Conservation (phyloP, 1,140 invertebrate species). For the Diorhabda sublineata region DNA sequence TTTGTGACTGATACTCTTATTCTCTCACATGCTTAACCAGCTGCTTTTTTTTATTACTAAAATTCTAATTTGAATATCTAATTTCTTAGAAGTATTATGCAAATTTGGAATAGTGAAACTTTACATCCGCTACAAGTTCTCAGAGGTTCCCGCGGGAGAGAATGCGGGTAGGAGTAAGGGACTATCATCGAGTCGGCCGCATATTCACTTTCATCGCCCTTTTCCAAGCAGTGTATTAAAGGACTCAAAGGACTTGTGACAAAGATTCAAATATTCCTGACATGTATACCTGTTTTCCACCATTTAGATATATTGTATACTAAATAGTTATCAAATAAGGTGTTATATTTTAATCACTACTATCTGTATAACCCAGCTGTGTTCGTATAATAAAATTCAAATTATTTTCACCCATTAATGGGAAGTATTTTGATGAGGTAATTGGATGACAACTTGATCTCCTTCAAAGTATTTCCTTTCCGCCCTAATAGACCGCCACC, state of each 20-base stretch:
- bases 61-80: conserved; percentile 1
- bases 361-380: no score
- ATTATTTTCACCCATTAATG: no score
- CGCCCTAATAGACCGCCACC: no score
- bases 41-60: background rate
- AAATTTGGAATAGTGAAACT: background rate
- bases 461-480: no score
- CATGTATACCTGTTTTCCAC: background rate
- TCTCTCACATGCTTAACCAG: background rate
- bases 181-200: background rate
- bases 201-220: background rate
- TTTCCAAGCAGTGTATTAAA: background rate
- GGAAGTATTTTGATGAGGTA: no score
- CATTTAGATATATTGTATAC: no score
- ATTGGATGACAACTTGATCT: no score
- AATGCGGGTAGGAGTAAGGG: background rate
- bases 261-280: background rate
- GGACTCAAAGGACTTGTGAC: background rate
- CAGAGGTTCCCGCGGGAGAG: background rate
- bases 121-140: background rate
- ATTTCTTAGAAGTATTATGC: background rate
- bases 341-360: no score
- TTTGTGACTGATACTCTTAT: no score
- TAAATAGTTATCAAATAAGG: no score
- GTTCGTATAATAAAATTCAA: no score